phyloP scores from a whole-genome alignment of 1,140 invertebrate genomes.

The Drosophila biarmipes region DNA sequence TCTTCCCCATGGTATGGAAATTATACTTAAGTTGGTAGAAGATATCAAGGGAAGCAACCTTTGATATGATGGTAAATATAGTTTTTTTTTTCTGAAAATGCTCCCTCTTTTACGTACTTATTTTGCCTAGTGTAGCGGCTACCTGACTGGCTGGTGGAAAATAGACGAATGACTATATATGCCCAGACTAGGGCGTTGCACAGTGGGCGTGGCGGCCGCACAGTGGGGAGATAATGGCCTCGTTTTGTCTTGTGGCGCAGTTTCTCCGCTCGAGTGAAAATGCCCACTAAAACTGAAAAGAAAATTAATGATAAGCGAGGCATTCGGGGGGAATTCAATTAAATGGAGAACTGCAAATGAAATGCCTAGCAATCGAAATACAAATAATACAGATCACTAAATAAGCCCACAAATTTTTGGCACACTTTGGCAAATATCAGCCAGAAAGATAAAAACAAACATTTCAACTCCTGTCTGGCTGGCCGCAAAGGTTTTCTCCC shows the following conservation, averaged over 20 bases:
- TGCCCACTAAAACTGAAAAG: slow-evolving; percentile 3
- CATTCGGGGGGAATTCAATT: slow-evolving; percentile 10
- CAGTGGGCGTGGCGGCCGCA: slow-evolving; percentile 27
- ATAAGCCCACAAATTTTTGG: no score
- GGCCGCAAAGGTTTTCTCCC: not conserved
- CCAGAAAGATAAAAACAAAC: not conserved
- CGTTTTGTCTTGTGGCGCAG: slow-evolving; percentile 36
- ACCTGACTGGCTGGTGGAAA: slow-evolving; percentile 15
- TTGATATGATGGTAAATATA: not conserved
- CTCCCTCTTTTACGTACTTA: not conserved
- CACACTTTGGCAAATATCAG: not conserved
- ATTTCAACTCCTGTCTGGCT: slow-evolving; percentile 9
- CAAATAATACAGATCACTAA: not conserved
- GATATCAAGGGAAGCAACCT: no score
- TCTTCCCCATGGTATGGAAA: no score
- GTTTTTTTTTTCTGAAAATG: not conserved
- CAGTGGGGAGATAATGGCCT: slow-evolving; percentile 32
- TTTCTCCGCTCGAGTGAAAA: slow-evolving; percentile 38
- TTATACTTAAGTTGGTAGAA: no score
- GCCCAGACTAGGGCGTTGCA: slow-evolving; percentile 13
- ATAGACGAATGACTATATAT: slow-evolving; percentile 30
- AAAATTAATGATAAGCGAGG: slow-evolving; percentile 8
- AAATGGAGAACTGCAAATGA: not conserved
- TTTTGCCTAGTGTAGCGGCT: not conserved
- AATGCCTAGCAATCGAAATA: not conserved